Evolutionary conservation across 2,888 invertebrate genomes (phyloP).

Genomic region (Petrolisthes cinctipes): DNA sequence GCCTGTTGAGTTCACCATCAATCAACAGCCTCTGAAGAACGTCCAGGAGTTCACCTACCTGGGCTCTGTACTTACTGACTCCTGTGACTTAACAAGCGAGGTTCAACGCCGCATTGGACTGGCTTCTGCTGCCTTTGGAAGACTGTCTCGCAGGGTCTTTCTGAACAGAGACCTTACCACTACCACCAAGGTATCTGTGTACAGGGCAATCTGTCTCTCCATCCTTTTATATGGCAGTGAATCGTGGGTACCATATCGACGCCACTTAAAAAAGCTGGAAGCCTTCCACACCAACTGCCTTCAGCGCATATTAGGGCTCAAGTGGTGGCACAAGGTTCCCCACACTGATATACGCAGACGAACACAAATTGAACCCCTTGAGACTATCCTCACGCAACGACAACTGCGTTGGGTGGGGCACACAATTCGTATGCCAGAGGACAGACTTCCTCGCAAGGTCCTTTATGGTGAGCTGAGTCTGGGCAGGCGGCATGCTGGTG

Average conservation of each 20-base stretch:
- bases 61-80: neutral
- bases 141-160: neutral
- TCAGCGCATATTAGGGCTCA: neutral
- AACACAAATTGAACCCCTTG: neutral
- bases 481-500: neutral
- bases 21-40: neutral
- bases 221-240: neutral
- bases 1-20: neutral
- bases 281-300: slow-evolving; percentile 8
- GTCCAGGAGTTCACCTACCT: neutral
- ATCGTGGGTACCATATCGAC: neutral
- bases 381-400: neutral
- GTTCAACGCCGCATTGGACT: neutral
- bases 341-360: neutral
- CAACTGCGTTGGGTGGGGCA: neutral
- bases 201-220: slow-evolving; percentile 5
- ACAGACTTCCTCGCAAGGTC: neutral
- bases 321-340: neutral
- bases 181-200: slow-evolving; percentile 4
- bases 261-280: neutral
- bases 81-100: neutral
- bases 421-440: neutral
- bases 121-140: slow-evolving; percentile 2
- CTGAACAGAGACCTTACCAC: neutral
- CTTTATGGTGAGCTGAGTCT: neutral